Evolutionary conservation across 2,113 vertebrate genomes (phyloP), one percentile per base, ranked within the genome.

Genomic region (Corapipo altera): DNA sequence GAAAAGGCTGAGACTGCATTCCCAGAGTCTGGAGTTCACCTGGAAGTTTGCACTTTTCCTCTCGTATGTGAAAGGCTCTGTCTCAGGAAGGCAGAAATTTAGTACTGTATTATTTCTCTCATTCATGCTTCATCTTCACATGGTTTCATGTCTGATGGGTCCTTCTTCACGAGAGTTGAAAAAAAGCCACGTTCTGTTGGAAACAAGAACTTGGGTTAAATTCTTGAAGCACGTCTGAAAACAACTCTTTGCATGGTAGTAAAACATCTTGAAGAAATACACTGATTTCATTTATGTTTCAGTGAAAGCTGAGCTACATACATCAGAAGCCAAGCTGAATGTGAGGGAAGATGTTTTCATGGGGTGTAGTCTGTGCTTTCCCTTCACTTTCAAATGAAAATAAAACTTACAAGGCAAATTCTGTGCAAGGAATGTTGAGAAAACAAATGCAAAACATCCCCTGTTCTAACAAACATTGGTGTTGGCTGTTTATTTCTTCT

Each of bases 181-280:
- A 94, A 91, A 91, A 87, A 86, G 71, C 96, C 97, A 65, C 95
- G 97, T 86, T 98, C 98, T 98, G 94, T 97, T 84, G 67, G 89
- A 93, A 92, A 71, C 48, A 93, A 44, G 69, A 77, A 26, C 57
- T 74, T 71, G 72, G 54, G 73, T 94, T 83, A 94, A 75, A 58
- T 65, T 83, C 79, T 79, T 65, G 55, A n/a, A 62, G 59, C 0
- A 0, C 5, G 3, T 12, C 61, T 71, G 85, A 24, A 89, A 74
- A 41, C 39, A 58, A 1, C 9, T 58, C 69, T 83, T 35, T 55
- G 55, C 43, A 32, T 39, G 51, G 1, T 0, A 27, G 7, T 22
- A 64, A 74, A 95, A 76, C 19, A 1, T 0, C 8, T 52, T 44
- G 37, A 62, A 86, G 46, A 88, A 88, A 76, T 21, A 4, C 10